Evolutionary conservation across 2,113 vertebrate species (phyloP).

Genomic region (Passer domesticus): DNA sequence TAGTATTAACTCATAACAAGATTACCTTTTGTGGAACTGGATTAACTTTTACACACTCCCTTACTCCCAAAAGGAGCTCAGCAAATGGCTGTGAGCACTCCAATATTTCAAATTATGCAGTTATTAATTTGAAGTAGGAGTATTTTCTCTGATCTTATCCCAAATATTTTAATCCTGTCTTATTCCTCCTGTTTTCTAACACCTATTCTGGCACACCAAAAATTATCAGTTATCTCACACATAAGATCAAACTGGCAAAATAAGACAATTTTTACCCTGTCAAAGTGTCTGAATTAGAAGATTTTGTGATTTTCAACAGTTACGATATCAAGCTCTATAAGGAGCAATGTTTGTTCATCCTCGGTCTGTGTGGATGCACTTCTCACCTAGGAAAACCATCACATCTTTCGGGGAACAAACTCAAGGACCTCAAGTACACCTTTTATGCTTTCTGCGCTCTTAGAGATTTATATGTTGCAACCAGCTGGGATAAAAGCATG

Average conservation of each 20-base stretch:
- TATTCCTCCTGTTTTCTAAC: background rate
- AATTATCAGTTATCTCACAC: background rate
- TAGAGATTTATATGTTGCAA: background rate
- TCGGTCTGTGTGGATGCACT: background rate
- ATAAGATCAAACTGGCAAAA: background rate
- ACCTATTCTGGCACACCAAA: background rate
- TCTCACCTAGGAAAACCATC: background rate
- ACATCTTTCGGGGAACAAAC: background rate
- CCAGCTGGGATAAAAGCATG: background rate
- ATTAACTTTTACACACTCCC: slow-evolving; percentile 12
- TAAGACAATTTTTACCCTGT: background rate
- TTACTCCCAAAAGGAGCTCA: background rate
- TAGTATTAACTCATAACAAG: slow-evolving; percentile 22
- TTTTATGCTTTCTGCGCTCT: background rate
- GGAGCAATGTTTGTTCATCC: background rate
- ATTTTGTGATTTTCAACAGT: background rate
- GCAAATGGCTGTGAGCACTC: background rate
- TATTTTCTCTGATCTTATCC: background rate
- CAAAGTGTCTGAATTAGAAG: background rate
- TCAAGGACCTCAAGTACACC: background rate
- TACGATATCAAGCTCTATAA: background rate
- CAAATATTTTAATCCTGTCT: background rate
- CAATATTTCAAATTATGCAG: background rate
- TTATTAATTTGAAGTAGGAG: background rate
- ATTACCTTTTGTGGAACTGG: slow-evolving; percentile 14